Base-by-base conservation (phyloP, 2,113 vertebrate species). In the Climacteris rufus region DNA sequence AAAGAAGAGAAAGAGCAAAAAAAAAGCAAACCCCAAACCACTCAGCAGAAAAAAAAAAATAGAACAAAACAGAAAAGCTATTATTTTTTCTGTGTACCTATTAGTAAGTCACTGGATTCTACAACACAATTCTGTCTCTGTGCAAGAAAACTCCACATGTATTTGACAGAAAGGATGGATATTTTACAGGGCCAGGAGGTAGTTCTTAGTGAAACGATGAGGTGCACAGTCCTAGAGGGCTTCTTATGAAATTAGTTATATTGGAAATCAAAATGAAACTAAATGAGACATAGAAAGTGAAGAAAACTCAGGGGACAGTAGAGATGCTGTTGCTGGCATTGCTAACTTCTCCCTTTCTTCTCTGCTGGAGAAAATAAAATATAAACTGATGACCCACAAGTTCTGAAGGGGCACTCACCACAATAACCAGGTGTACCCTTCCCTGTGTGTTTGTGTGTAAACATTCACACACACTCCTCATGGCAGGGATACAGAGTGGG, bases 401-500 rank as follows among this genome's bases (percentile, higher is more conserved):
- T 68, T 52, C 33, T 17, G 9, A 52, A 39, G 44, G 33, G 20
- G 37, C 15, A 45, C 17, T 52, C 28, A 33, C 6, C 44, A 24
- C 19, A 68, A 22, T 13, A 47, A 24, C n/a, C n/a, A 59, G 5
- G 20, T 33, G 5, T 5, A 5, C 20, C 5, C 3, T 47, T 39
- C 20, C 33, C 1, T 37, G 33, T 53, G 13, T 33, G 17, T 42
- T 65, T 68, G 6, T 24, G 13, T 5, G 0, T 11, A 27, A 3
- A 28, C 0, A 1, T 19, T 10, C 8, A 7, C 13, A 40, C 1
- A 2, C 5, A 23, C 1, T 23, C 22, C 6, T 25, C 2, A 0
- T 17, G n/a, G 25, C 11, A 14, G 11, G 16, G 30, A 6, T 16
- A 7, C 6, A 13, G 24, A 49, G 0, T 6, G 5, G 10, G 30